Percentiles rank a stretch among this genome's conserved stretches.
Evolutionary conservation across 2,888 invertebrate species (phyloP).

Genomic region (Luperina testacea): DNA sequence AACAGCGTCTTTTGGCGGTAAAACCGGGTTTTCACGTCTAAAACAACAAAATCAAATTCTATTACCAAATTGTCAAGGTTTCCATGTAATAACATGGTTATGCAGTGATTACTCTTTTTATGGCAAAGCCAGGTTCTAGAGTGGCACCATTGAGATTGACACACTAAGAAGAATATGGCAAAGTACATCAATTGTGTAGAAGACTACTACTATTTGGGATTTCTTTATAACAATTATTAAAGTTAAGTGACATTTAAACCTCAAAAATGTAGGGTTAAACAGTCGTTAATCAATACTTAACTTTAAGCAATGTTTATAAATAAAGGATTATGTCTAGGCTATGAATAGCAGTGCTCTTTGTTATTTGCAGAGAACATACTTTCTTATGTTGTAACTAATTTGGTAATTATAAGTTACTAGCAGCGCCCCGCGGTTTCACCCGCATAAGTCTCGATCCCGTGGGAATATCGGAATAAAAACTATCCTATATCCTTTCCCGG

Average conservation of each 20-base stretch:
- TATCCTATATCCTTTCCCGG: no score
- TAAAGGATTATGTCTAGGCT: neutral
- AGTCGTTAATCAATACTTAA: neutral
- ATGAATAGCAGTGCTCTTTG: neutral
- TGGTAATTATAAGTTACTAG: neutral
- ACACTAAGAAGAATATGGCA: neutral
- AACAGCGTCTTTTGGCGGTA: constrained; percentile 8
- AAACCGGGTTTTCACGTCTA: constrained; percentile 29
- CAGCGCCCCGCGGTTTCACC: no score
- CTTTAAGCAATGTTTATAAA: neutral
- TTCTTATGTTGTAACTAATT: neutral
- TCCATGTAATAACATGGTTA: neutral
- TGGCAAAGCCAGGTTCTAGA: neutral
- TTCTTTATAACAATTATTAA: neutral
- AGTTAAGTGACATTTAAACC: neutral
- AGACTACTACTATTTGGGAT: neutral
- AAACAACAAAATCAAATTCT: constrained; percentile 15
- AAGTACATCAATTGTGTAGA: neutral
- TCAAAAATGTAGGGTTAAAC: neutral
- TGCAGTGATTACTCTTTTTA: neutral
- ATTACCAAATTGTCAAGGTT: neutral
- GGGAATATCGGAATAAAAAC: no score
- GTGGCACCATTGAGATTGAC: neutral
- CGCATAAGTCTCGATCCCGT: no score
- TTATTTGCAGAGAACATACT: neutral